A percentile compares a stretch with the other conserved stretches of the same genome.
These are phyloP conservation scores for Astropecten irregularis DNA, from an alignment of 53 echinoderm and acorn worm genomes.

Conservation along the genomic window DNA sequence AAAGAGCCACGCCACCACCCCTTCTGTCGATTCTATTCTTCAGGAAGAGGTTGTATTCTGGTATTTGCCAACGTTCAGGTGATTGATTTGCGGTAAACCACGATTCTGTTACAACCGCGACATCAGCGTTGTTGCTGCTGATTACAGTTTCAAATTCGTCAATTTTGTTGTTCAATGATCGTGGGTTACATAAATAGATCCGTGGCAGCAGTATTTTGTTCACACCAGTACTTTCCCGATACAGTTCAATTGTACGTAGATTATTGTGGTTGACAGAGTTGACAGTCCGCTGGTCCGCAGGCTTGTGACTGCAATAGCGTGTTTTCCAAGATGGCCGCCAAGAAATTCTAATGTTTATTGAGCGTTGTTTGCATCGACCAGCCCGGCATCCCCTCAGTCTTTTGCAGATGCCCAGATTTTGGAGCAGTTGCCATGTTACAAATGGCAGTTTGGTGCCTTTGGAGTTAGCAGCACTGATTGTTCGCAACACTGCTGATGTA, in stretches of 20 bases:
- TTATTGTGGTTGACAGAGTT: neutral
- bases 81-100: slow-evolving; percentile 38
- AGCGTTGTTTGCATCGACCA: neutral
- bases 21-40: slow-evolving; percentile 16
- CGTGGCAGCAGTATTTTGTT: neutral
- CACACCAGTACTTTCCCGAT: neutral
- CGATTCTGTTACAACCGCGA: slow-evolving; percentile 43
- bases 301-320: neutral
- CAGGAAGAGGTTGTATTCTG: slow-evolving; percentile 31
- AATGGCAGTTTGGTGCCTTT: neutral
- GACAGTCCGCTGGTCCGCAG: neutral
- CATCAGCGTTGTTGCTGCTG: neutral
- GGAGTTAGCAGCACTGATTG: neutral
- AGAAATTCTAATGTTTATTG: neutral
- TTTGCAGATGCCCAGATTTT: slow-evolving; percentile 11
- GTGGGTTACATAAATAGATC: neutral
- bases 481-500: neutral
- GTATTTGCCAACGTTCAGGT: neutral
- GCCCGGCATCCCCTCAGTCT: neutral
- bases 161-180: slow-evolving; percentile 16
- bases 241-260: neutral
- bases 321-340: neutral
- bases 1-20: slow-evolving; percentile 55
- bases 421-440: neutral
- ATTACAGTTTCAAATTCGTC: slow-evolving; percentile 7